Base-by-base conservation (phyloP, 1,140 invertebrate species). In the Reticulitermes speratus region DNA sequence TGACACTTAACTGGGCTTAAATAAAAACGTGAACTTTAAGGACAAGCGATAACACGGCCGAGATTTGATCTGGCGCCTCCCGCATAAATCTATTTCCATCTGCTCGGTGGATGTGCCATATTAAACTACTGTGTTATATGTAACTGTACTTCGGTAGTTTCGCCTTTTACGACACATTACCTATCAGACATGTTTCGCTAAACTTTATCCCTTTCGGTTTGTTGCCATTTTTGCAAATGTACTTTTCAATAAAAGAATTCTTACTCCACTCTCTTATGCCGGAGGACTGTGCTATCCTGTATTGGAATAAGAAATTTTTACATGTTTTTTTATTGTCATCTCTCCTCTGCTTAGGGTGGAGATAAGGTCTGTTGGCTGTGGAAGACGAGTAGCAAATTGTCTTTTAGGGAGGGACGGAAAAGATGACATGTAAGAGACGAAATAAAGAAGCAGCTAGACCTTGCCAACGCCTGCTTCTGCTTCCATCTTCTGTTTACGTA, bases 381-480 rank as follows among this genome's bases (percentile, higher is more conserved):
- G 65, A 75, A 75, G 65, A 75, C 25, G 65, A 30, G 65, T 30
- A 75, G 65, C 65, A 75, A 75, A 75, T 75, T 75, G 65, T 75
- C 65, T 8, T 75, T 25, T 25, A 30, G 65, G 65, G 65, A 30
- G 65, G 65, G 65, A 14, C n/a, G 65, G 25, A 65, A 65, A 65
- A 65, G 59, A 75, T 75, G 65, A 75, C n/a, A 25, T 75, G n/a
- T n/a, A 75, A 11, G n/a, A 75, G 65, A 30, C 12, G 65, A 75
- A 30, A 75, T 75, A 14, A 75, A 75, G 65, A 75, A 65, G 59
- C 8, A 75, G 25, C 25, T 30, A 75, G 65, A 30, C 19, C 52
- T 55, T 21, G 14, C 16, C 14, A 55, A 55, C 25, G 65, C n/a
- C 65, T 75, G n/a, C n/a, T 16, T 30, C 7, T 75, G 9, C 65